These are phyloP conservation scores for Loris lydekkerianus DNA, from an alignment of 2,797 vertebrate genomes.

Conservation along the genomic window DNA sequence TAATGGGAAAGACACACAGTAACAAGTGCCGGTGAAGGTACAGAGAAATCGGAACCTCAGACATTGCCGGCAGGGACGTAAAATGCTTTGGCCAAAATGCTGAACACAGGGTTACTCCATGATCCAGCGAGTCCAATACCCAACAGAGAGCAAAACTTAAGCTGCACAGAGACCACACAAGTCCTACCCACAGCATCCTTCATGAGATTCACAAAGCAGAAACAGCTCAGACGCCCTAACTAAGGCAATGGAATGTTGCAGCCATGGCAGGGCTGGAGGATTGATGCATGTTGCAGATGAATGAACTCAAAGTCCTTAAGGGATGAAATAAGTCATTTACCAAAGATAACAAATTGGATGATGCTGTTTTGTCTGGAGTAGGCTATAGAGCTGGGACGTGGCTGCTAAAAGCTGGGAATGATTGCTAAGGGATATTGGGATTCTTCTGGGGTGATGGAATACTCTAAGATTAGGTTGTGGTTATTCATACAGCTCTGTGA, in stretches of 20 bases:
- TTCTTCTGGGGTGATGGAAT: neutral
- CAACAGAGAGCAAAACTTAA: neutral
- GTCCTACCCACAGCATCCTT: too few relatives aligned
- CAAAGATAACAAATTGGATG: accelerated
- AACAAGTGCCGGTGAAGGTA: accelerated
- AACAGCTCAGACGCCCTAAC: accelerated
- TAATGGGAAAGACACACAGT: neutral
- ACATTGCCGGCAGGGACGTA: accelerated
- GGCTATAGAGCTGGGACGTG: neutral
- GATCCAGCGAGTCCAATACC: neutral
- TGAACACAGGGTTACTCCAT: accelerated
- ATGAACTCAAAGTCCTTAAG: accelerated
- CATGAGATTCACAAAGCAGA: neutral
- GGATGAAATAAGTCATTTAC: neutral
- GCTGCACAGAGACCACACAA: neutral
- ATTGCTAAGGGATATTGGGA: accelerated
- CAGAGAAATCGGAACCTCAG: accelerated
- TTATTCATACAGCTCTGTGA: neutral
- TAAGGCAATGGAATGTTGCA: too few relatives aligned
- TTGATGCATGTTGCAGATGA: accelerated
- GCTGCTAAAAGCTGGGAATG: accelerated
- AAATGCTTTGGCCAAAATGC: neutral
- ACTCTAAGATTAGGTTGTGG: neutral
- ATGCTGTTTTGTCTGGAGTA: neutral
- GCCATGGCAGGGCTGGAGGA: accelerated